phyloP scores from a whole-genome alignment of 2,888 invertebrate species.

The Paralinhomoeus sp. region DNA sequence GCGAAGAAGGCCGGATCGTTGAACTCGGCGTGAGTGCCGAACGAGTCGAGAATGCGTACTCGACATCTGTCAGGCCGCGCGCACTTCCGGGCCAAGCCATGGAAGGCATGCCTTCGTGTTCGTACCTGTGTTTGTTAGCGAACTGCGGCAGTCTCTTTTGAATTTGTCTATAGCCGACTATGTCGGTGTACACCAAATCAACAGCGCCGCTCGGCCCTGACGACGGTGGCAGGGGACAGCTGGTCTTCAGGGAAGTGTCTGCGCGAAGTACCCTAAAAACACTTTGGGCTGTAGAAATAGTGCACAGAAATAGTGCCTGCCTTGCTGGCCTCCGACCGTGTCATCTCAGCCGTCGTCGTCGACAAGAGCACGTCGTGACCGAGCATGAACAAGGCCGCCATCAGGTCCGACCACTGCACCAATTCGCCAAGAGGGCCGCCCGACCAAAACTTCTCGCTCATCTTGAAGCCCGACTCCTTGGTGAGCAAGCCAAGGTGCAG shows the following conservation, averaged over 20 bases:
- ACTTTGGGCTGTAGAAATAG: no score
- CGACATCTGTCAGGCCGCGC: conserved; percentile 23
- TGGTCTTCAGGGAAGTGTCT: no score
- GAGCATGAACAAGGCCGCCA: conserved; percentile 27
- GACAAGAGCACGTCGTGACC: conserved; percentile 27
- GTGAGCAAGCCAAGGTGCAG: conserved; percentile 29
- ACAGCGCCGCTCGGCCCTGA: conserved; percentile 7
- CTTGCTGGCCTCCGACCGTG: no score
- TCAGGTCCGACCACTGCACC: conserved; percentile 33
- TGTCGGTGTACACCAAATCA: conserved; percentile 31
- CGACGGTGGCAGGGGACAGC: no score
- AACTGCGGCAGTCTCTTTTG: conserved; percentile 25
- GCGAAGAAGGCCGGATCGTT: conserved; percentile 26
- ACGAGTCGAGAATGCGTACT: conserved; percentile 31
- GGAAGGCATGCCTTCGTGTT: not conserved
- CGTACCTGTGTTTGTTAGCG: conserved; percentile 25
- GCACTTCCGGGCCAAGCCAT: not conserved
- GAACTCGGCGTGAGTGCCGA: conserved; percentile 32
- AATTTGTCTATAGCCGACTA: conserved; percentile 29
- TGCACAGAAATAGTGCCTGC: no score
- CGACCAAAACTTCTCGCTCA: conserved; percentile 28
- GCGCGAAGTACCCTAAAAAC: no score
- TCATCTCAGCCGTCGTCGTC: no score
- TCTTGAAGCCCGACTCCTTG: conserved; percentile 27
- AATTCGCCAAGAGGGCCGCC: conserved; percentile 33